A percentile compares a stretch with the other conserved stretches of the same genome.
phyloP scores from a whole-genome alignment of 2,888 invertebrate species.

The Lycaena phlaeas region DNA sequence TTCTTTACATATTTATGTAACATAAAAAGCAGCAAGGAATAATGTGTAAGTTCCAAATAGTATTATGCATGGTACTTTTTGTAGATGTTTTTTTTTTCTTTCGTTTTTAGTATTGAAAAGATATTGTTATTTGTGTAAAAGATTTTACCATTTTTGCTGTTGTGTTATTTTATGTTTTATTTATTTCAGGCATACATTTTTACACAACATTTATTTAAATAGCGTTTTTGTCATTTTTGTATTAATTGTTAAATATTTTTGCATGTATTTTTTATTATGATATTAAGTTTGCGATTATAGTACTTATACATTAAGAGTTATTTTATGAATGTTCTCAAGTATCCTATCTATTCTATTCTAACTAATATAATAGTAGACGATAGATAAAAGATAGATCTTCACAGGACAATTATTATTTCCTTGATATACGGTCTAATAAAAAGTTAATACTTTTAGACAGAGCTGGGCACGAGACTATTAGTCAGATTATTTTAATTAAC shows the following conservation, averaged over 20 bases:
- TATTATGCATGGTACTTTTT: slow-evolving; percentile 17
- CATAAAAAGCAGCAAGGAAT: slow-evolving; percentile 40
- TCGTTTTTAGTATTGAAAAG: slow-evolving; percentile 15
- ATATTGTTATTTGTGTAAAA: slow-evolving; percentile 16
- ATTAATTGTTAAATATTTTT: slow-evolving; percentile 6
- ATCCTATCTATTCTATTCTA: no score
- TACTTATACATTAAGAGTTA: no score
- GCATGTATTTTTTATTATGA: neutral
- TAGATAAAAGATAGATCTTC: no score
- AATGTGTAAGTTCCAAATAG: slow-evolving; percentile 37
- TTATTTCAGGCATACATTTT: slow-evolving; percentile 5
- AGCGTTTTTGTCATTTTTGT: slow-evolving; percentile 10
- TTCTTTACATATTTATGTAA: slow-evolving; percentile 15
- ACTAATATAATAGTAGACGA: no score
- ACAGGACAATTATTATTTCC: no score
- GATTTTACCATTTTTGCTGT: slow-evolving; percentile 17
- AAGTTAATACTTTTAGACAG: no score
- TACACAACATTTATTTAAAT: slow-evolving; percentile 1
- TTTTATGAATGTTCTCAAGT: no score
- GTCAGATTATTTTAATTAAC: no score
- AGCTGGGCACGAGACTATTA: no score
- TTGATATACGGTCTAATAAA: no score
- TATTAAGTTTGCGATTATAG: no score
- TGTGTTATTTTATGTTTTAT: slow-evolving; percentile 11
- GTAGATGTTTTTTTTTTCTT: slow-evolving; percentile 9